phyloP scores from a whole-genome alignment of 2,113 vertebrate species.

The Xenopus tropicalis region DNA sequence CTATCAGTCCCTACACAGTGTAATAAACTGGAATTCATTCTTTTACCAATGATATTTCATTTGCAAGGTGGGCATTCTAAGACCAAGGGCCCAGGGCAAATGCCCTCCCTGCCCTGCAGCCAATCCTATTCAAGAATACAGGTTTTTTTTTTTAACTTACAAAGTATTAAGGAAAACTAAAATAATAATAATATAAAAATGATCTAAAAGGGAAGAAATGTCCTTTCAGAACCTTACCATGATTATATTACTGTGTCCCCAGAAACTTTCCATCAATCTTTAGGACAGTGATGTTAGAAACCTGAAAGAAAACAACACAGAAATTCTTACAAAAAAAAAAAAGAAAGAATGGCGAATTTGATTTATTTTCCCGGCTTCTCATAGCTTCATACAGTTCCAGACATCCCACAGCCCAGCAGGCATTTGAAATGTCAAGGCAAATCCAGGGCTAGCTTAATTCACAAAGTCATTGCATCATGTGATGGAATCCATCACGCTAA shows the following conservation, averaged over 20 bases:
- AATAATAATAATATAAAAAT: no score
- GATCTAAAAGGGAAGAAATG: no score
- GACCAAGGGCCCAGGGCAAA: no score
- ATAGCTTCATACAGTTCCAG: constrained; percentile 31
- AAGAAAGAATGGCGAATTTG: constrained; percentile 30
- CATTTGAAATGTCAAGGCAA: constrained; percentile 42
- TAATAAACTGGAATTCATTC: no score
- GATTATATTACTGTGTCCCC: constrained; percentile 1
- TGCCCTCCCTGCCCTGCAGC: no score
- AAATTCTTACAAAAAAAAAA: constrained; percentile 37
- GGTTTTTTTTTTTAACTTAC: no score
- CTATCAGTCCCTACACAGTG: no score
- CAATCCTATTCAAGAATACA: no score
- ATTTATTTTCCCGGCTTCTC: constrained; percentile 35
- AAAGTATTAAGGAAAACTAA: no score
- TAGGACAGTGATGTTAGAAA: constrained; percentile 22
- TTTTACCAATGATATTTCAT: no score
- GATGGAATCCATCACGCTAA: constrained; percentile 29
- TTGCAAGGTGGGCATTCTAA: no score
- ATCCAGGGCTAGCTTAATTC: constrained; percentile 38
- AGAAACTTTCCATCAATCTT: constrained; percentile 40
- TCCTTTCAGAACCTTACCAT: constrained; percentile 16
- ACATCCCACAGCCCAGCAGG: constrained; percentile 38
- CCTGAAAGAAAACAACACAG: constrained; percentile 38
- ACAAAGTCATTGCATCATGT: constrained; percentile 15